Conservation (phyloP, 2,797 vertebrate species). For the Tauraco hartlaubi region DNA sequence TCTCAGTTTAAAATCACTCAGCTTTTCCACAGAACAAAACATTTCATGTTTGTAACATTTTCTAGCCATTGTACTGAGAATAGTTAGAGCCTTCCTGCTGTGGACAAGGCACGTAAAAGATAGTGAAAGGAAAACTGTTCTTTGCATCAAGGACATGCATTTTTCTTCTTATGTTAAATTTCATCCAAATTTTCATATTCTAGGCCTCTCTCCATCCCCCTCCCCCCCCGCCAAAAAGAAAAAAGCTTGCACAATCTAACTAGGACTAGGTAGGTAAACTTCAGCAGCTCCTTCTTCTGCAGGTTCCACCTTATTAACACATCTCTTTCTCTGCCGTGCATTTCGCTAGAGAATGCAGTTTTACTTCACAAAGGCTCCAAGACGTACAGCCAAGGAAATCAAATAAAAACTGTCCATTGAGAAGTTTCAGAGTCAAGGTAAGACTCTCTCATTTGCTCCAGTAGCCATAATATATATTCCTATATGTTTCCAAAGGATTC, state of each 20-base stretch:
- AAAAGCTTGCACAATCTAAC: not conserved
- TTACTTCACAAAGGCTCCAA: not conserved
- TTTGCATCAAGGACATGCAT: not conserved
- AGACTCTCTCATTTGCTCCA: not conserved
- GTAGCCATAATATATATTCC: not conserved
- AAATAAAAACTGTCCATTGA: not conserved
- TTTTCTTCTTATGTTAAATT: not conserved
- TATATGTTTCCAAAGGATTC: not conserved
- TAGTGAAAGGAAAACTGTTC: not conserved
- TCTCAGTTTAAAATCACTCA: not conserved
- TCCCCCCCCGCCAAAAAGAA: not conserved
- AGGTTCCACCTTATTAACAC: not conserved
- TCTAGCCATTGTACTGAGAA: not conserved
- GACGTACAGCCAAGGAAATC: not conserved
- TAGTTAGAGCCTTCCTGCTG: accelerated
- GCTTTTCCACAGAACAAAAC: not conserved
- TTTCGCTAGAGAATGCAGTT: not conserved
- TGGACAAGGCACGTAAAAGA: not conserved
- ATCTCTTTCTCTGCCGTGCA: not conserved
- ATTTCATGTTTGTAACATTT: not conserved
- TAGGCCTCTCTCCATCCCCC: not conserved
- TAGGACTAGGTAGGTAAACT: not conserved
- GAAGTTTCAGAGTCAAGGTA: not conserved
- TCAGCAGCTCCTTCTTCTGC: not conserved
- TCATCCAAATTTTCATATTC: not conserved